Conservation (phyloP, 2,113 vertebrate species). For the Lanius ludovicianus region DNA sequence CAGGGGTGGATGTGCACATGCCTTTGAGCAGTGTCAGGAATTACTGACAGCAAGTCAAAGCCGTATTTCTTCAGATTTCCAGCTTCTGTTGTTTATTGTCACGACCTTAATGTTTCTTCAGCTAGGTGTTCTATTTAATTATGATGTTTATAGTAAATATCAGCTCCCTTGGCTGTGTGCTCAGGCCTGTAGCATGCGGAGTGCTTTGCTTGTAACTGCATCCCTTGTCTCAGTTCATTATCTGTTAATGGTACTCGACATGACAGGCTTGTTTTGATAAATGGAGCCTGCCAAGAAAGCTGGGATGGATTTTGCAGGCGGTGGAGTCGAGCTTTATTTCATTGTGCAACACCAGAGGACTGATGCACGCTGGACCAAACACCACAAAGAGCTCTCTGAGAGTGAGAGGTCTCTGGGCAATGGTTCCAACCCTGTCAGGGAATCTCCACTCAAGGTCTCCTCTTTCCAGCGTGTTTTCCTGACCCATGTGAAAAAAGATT, state of each 20-base stretch:
- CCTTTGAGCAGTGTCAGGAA: not conserved
- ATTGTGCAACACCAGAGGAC: not conserved
- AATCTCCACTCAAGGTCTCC: not conserved
- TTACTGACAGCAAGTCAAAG: slow-evolving; percentile 7
- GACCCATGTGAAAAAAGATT: not conserved
- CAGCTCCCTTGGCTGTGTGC: slow-evolving; percentile 85
- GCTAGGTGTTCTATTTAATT: slow-evolving; percentile 72
- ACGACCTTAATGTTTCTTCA: slow-evolving; percentile 56
- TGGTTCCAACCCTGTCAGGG: accelerated
- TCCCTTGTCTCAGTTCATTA: slow-evolving; percentile 96
- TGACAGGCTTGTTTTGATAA: slow-evolving; percentile 94
- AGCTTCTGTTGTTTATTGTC: slow-evolving; percentile 28
- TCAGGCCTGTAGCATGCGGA: slow-evolving; percentile 86
- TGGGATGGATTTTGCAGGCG: slow-evolving; percentile 79
- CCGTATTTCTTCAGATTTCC: slow-evolving; percentile 5
- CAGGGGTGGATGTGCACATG: not conserved
- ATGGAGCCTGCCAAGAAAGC: slow-evolving; percentile 87
- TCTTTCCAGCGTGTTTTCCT: accelerated
- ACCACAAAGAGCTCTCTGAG: accelerated
- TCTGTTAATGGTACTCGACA: slow-evolving; percentile 94
- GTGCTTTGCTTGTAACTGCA: slow-evolving; percentile 89
- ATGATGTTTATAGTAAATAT: slow-evolving; percentile 78
- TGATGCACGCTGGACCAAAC: not conserved
- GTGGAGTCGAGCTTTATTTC: slow-evolving; percentile 15
- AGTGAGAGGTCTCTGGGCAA: not conserved